A percentile compares a stretch with the other conserved stretches of the same genome.
Conservation (phyloP, 2,113 vertebrate species). For the Psittacula cyanocephala region DNA sequence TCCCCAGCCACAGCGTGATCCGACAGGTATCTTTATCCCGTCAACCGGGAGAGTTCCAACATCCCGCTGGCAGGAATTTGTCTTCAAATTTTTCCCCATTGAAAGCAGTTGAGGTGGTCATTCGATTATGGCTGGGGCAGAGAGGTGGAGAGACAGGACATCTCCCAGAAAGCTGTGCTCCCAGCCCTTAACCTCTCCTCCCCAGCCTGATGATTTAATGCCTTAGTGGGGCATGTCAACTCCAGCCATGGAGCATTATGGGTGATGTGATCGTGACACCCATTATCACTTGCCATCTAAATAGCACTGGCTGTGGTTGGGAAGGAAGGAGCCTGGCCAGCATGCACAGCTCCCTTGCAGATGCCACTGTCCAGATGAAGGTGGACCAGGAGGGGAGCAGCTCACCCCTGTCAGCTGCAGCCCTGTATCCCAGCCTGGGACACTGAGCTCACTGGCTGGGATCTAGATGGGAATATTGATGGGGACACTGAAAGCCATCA, state of each 20-base stretch:
- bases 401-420: neutral
- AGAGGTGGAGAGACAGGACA: neutral
- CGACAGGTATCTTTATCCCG: conserved; percentile 73
- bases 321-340: neutral
- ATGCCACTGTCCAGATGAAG: neutral
- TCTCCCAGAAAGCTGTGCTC: neutral
- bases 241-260: neutral
- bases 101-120: conserved; percentile 44
- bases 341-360: neutral
- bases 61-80: conserved; percentile 77
- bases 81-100: conserved; percentile 60
- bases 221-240: neutral
- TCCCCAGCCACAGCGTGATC: conserved; percentile 71
- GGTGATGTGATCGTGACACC: neutral
- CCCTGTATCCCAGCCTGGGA: neutral
- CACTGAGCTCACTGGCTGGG: neutral
- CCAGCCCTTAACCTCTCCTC: conserved; percentile 78
- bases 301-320: fast-evolving
- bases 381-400: neutral
- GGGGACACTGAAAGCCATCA: neutral
- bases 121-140: conserved; percentile 17
- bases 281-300: fast-evolving
- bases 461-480: neutral
- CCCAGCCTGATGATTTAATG: conserved; percentile 60
- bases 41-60: conserved; percentile 66